Evolutionary conservation across 2,113 vertebrate species (phyloP), one percentile per base, ranked within the genome.

Genomic region (Sinocyclocheilus maitianheensis): DNA sequence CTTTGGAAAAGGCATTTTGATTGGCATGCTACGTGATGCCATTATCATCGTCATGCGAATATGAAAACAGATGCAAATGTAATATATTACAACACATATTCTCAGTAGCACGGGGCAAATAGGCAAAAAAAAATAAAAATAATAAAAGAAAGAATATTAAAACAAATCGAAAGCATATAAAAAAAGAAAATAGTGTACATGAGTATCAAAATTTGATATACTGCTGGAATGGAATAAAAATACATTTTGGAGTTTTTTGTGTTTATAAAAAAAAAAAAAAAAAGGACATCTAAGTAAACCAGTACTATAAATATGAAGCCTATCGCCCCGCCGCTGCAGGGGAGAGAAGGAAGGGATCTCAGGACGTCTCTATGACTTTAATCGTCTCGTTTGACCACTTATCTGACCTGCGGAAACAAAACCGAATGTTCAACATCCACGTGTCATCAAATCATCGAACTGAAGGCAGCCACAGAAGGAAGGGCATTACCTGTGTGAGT

Each of bases 331-430:
- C 34, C n/a, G 30, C 65, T 80, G 87, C 43, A 72, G 91, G 91
- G 30, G 30, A 34, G 30, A 34, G 30, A 34, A 34, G 2, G 30
- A 34, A 34, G 30, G 30, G 30, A 34, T 34, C 30, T 34, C 30
- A 34, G 30, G 30, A 34, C 30, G 30, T 34, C 91, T 97, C 94
- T 58, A 97, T 93, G 20, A 97, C 94, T 91, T 96, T 95, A 53
- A 95, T 92, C 5, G 94, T 96, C 80, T 96, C 93, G 0, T 96
- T 96, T 84, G 92, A 94, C 88, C 95, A 94, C 87, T 95, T 91
- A 51, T 96, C 89, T 87, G 93, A 94, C 92, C 96, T 97, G 92
- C 3, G 72, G 40, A 75, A 37, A 85, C 0, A 87, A 75, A 26
- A 30, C 16, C 8, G 2, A 71, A 0, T 4, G 30, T 9, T 37